These are phyloP conservation scores for Anorthoa munda DNA, from an alignment of 2,888 invertebrate genomes.

Conservation along the genomic window DNA sequence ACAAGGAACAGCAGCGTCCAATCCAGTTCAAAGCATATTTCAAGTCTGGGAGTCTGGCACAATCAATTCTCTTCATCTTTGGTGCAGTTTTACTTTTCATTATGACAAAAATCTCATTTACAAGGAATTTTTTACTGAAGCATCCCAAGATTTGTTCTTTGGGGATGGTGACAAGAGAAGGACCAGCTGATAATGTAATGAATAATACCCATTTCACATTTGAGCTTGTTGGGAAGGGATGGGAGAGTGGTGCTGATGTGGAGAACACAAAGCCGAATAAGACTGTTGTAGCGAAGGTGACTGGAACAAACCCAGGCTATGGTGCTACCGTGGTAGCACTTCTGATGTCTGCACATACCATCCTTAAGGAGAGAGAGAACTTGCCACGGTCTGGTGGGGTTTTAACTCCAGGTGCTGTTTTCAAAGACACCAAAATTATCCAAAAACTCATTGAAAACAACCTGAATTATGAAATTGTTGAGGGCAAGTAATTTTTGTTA, in stretches of 20 bases:
- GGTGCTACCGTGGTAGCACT: conserved; percentile 95
- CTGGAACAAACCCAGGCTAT: conserved; percentile 95
- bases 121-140: conserved; percentile 74
- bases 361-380: conserved; percentile 94
- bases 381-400: conserved; percentile 96
- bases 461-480: conserved; percentile 92
- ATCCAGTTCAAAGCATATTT: conserved; percentile 95
- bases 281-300: conserved; percentile 91
- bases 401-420: conserved; percentile 96
- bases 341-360: conserved; percentile 93
- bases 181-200: conserved; percentile 92
- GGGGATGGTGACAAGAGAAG: conserved; percentile 93
- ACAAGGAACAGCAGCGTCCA: conserved; percentile 93
- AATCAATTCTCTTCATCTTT: conserved; percentile 88
- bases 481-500: conserved; percentile 34
- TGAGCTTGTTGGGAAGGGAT: conserved; percentile 95
- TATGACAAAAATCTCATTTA: conserved; percentile 70
- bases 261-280: conserved; percentile 92
- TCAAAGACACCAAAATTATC: conserved; percentile 95
- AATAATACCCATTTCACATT: conserved; percentile 92
- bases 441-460: conserved; percentile 94
- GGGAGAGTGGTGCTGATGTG: conserved; percentile 91
- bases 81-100: conserved; percentile 88
- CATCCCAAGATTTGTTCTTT: conserved; percentile 91
- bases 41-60: conserved; percentile 80